phyloP scores from a whole-genome alignment of 2,113 vertebrate genomes.

The Asarcornis scutulata region DNA sequence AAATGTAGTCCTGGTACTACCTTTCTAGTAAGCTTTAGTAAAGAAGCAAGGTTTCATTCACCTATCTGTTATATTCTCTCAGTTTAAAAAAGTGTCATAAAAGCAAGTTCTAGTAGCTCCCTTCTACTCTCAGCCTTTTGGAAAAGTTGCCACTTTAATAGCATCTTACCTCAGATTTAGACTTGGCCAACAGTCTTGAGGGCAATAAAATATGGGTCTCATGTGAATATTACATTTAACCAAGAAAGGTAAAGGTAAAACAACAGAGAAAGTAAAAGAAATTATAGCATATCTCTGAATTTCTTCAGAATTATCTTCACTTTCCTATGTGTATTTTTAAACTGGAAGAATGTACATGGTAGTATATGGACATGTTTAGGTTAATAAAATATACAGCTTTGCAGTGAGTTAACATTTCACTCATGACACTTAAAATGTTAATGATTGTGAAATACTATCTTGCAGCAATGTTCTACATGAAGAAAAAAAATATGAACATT shows the following conservation, averaged over 20 bases:
- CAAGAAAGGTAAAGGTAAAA: neutral
- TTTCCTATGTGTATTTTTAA: neutral
- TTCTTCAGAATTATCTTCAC: neutral
- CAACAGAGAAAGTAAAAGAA: neutral
- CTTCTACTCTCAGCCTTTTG: neutral
- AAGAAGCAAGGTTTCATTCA: neutral
- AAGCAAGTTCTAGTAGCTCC: neutral
- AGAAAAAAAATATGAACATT: neutral
- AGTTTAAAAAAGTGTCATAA: neutral
- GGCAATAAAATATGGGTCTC: neutral
- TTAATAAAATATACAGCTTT: neutral
- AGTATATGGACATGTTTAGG: neutral
- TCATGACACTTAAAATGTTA: neutral
- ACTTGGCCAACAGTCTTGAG: neutral
- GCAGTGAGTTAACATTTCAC: neutral
- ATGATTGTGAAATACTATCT: neutral
- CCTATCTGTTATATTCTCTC: neutral
- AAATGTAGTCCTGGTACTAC: neutral
- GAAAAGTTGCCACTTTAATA: neutral
- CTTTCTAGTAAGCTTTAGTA: neutral
- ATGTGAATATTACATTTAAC: neutral
- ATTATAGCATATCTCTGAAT: neutral
- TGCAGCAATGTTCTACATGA: neutral
- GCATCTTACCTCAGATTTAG: neutral
- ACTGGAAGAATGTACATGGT: neutral